Evolutionary conservation across 2,797 vertebrate species (phyloP), one percentile per base, ranked within the genome.

Genomic region (Bryconaethiops microstoma): DNA sequence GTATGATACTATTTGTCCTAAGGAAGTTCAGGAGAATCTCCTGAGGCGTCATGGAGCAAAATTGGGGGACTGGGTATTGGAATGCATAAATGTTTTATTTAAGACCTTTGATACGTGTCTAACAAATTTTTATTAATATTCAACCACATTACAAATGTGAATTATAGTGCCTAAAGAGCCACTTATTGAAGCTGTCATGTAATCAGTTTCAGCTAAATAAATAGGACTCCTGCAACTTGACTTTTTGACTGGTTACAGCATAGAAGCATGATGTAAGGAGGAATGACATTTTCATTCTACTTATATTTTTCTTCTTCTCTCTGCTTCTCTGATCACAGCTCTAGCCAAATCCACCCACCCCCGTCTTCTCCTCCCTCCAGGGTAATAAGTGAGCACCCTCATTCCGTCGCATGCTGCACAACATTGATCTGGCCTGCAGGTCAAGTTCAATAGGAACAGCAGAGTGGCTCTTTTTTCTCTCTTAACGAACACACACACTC

Each of bases 391-490:
- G 91, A 89, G 89, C 89, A 91, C 92, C 90, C 92, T 94, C 92
- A 94, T 94, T 94, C 92, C 90, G 78, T 91, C 90, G 91, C 93
- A 94, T 92, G 93, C 89, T 88, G 91, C 92, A 92, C 88, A 80
- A 82, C 93, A 94, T 94, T 93, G 93, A 94, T 94, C 91, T 90
- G 91, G 92, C 92, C 94, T 89, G 87, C 92, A 91, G 93, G 93
- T 94, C 93, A 94, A 94, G 92, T 94, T 94, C 93, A 94, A 94
- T 94, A 94, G 91, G 92, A 93, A 93, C 91, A 91, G 89, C 90
- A 88, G 91, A 90, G 90, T 87, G 74, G 84, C 84, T 86, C 87
- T 87, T 89, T 89, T 87, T 90, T 84, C 70, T 35, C 39, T 65
- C 57, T 68, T 64, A 42, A 68, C 55, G 68, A 74, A 82, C 29